Evolutionary conservation across 2,888 invertebrate genomes (phyloP), one percentile per base, ranked within the genome.

Genomic region (Balanococcus diminutus): DNA sequence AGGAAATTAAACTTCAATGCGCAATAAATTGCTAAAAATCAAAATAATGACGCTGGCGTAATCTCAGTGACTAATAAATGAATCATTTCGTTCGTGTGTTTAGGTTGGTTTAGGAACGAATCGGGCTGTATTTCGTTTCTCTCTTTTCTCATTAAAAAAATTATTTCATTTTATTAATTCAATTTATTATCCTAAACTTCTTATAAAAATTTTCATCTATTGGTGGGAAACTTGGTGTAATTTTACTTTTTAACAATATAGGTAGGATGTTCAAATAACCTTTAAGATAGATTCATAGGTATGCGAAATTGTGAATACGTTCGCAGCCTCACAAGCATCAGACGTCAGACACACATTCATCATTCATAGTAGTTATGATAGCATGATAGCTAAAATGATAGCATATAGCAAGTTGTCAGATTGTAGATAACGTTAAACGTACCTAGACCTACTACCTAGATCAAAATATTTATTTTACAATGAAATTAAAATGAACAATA

Each of bases 21-120:
- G 75, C 75, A 79, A 79, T 79, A 36, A 79, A 36, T 79, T 16
- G 9, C 36, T 28, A 31, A 28, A 67, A 67, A 16, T 28, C 16
- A 6, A 67, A 67, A n/a, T n/a, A n/a, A n/a, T n/a, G n/a, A n/a
- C n/a, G n/a, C n/a, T 67, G 61, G 61, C 25, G 61, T 67, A 67
- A 67, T 28, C 8, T 11, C 6, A 61, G 25, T 61, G 61, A 25
- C 25, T 25, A 25, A 61, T 56, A 31, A 16, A 67, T 28, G 67
- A 56, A 67, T 67, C 67, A 67, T 28, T 14, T 67, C 67, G 67
- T 67, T 28, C 28, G 28, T 14, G n/a, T n/a, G n/a, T n/a, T n/a
- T n/a, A n/a, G n/a, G n/a, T n/a, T n/a, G n/a, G n/a, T n/a, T n/a
- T n/a, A n/a, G 42, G 9, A 56, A 31, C 2, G 28, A 67, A 4